phyloP scores from a whole-genome alignment of 2,888 invertebrate genomes.

The Archips crataeganus region DNA sequence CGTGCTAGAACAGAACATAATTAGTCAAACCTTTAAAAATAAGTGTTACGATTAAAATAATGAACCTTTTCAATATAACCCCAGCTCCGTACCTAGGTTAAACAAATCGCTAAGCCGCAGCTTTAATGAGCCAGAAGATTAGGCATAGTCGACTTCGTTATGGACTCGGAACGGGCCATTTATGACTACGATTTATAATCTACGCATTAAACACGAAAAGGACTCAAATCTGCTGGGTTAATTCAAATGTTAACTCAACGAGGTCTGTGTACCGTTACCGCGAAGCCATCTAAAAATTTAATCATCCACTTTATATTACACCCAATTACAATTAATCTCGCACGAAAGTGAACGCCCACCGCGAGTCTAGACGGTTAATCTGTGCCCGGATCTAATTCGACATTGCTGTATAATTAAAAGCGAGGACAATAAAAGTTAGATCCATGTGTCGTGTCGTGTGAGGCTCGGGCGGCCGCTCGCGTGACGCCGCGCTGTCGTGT shows the following conservation, averaged over 20 bases:
- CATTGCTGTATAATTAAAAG: constrained; percentile 76
- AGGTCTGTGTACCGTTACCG: constrained; percentile 45
- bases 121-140: constrained; percentile 39
- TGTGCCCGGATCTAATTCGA: constrained; percentile 75
- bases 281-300: constrained; percentile 70
- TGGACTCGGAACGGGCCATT: constrained; percentile 42
- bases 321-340: constrained; percentile 80
- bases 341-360: constrained; percentile 72
- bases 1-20: constrained; percentile 42
- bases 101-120: constrained; percentile 33
- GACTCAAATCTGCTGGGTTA: constrained; percentile 28
- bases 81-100: constrained; percentile 29
- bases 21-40: constrained; percentile 36
- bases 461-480: constrained; percentile 66
- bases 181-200: constrained; percentile 45
- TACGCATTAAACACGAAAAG: constrained; percentile 42
- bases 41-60: constrained; percentile 35
- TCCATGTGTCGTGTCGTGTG: constrained; percentile 70
- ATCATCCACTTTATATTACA: constrained; percentile 71
- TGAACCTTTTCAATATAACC: constrained; percentile 36
- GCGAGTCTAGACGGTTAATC: constrained; percentile 77
- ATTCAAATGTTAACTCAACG: constrained; percentile 40
- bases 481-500: constrained; percentile 78
- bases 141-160: constrained; percentile 38
- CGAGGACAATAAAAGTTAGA: constrained; percentile 77